These are phyloP conservation scores for Lysiphlebus fabarum DNA, from an alignment of 1,140 invertebrate genomes.

Conservation along the genomic window DNA sequence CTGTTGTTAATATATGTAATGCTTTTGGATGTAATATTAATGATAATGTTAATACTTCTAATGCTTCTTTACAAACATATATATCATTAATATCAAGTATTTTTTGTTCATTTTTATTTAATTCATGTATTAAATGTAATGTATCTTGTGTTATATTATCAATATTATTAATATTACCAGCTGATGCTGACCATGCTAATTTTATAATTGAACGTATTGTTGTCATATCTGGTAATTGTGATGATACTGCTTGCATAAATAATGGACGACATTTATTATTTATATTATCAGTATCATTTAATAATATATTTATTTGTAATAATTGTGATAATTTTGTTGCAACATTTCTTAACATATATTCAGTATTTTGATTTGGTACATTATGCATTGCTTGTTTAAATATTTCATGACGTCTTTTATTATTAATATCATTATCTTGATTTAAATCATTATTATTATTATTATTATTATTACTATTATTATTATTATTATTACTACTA, in stretches of 20 bases:
- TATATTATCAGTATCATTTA: constrained; percentile 48
- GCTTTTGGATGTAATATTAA: constrained; percentile 81
- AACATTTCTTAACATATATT: constrained; percentile 69
- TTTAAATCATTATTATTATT: constrained; percentile 34
- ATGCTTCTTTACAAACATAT: constrained; percentile 81
- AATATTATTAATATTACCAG: constrained; percentile 66
- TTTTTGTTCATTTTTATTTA: constrained; percentile 52
- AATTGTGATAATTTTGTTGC: constrained; percentile 73
- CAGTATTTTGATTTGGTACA: constrained; percentile 68
- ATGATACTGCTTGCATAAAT: constrained; percentile 60
- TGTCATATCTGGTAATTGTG: constrained; percentile 64
- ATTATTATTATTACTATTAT: constrained; percentile 46
- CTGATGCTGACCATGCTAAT: constrained; percentile 75
- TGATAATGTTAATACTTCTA: constrained; percentile 83
- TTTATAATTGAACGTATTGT: constrained; percentile 71
- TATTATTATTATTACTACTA: constrained; percentile 47
- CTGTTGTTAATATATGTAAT: constrained; percentile 72
- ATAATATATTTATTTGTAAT: constrained; percentile 62
- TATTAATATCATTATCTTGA: constrained; percentile 47
- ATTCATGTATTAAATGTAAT: constrained; percentile 60
- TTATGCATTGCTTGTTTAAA: constrained; percentile 68
- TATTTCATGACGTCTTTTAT: constrained; percentile 55
- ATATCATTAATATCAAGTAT: constrained; percentile 58
- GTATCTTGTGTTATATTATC: constrained; percentile 63
- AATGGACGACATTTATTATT: constrained; percentile 54